Evolutionary conservation across 1,140 invertebrate species (phyloP).

Genomic region (Cydia strobilella): DNA sequence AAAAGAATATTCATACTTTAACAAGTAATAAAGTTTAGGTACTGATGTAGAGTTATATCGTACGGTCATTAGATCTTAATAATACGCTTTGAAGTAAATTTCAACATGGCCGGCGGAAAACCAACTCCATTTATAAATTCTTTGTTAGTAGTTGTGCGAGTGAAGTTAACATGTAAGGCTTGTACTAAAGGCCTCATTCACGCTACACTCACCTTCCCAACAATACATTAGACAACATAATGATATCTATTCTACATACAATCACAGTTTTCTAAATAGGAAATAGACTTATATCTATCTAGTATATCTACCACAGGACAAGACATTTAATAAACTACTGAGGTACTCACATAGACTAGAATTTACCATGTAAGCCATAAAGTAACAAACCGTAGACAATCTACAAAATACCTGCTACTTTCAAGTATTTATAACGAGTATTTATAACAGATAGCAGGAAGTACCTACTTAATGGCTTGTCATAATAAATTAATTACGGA

Average conservation of each 20-base stretch:
- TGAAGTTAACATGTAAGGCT: not conserved
- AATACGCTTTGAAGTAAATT: not conserved
- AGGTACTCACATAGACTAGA: constrained; percentile 1
- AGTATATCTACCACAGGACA: not conserved
- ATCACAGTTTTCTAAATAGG: not conserved
- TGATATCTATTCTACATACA: constrained; percentile 18
- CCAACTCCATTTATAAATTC: not conserved
- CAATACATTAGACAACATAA: constrained; percentile 4
- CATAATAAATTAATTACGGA: constrained; percentile 20
- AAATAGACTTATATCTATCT: not conserved
- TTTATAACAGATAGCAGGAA: constrained; percentile 23
- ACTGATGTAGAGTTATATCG: too few relatives aligned
- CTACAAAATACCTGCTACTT: not conserved
- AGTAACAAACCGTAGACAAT: constrained; percentile 1
- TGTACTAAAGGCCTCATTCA: not conserved
- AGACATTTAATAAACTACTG: constrained; percentile 2
- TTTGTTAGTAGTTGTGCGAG: not conserved
- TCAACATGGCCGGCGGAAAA: not conserved
- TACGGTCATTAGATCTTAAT: not conserved
- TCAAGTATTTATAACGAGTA: not conserved
- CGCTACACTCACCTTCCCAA: not conserved
- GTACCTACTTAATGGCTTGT: constrained; percentile 25
- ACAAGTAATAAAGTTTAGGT: too few relatives aligned
- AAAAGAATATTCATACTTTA: too few relatives aligned
- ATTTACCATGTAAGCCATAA: constrained; percentile 1